Base-by-base conservation (phyloP, 1,140 invertebrate species). In the Heliconius hermathena region DNA sequence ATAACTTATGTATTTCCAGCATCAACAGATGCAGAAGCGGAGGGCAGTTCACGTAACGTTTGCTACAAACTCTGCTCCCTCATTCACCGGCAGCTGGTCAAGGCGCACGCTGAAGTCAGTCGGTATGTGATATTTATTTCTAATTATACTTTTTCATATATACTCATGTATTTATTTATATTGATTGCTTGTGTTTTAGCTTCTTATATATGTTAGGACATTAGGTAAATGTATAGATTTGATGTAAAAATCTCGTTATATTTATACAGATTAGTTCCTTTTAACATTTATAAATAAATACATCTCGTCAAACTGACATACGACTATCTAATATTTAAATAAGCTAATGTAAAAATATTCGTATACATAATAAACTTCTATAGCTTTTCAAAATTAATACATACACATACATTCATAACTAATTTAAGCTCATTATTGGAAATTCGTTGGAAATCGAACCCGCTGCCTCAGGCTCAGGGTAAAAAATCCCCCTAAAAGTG, bases 61-160 rank as follows among this genome's bases (percentile, higher is more conserved):
- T 97, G 97, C 89, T 96, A 96, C 60, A 96, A 97, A 82, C 95
- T 98, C 29, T 97, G 97, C 89, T 96, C 96, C 3, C 93, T 97
- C 36, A 96, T 98, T 75, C 97, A 97, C 85, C 95, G 96, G 22
- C 97, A 97, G 86, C 94, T 98, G 71, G 94, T 96, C 4, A 96
- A 97, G 79, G 97, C 97, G 9, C 96, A 97, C 83, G 90, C 91
- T 1, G 94, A 95, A 87, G 90, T 95, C 80, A 95, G 91, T 86
- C 92, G 93, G 94, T 95, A 84, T 82, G 91, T 18, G 2, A 26
- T 29, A 66, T 16, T 57, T 66, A 26, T 26, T 11, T 46, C 16
- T 16, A 2, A 46, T 46, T 29, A 29, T 6, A 22, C 4, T 57
- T 57, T 22, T n/a, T 29, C 13, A 66, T 66, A 66, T 29, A 29